These are phyloP conservation scores for Diadumene lineata DNA, from an alignment of 92 coral and sea anemone genomes.

Conservation along the genomic window DNA sequence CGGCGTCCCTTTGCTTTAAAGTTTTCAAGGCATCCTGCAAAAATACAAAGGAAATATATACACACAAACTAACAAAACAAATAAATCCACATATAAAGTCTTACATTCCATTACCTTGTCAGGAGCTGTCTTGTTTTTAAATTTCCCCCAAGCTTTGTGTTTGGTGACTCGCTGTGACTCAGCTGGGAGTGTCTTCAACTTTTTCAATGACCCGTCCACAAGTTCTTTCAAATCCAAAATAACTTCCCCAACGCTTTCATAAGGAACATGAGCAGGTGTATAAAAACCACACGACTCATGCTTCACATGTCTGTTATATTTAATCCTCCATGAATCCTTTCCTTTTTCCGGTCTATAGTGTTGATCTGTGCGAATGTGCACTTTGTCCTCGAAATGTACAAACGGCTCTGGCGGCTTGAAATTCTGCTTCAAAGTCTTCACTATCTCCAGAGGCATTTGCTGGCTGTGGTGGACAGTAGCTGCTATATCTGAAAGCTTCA, in stretches of 20 bases:
- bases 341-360: slow-evolving; percentile 72
- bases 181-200: slow-evolving; percentile 12
- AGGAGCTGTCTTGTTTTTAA: neutral
- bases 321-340: slow-evolving; percentile 69
- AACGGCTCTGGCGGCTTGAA: slow-evolving; percentile 34
- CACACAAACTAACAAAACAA: neutral
- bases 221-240: slow-evolving; percentile 75
- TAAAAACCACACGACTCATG: slow-evolving; percentile 82
- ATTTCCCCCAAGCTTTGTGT: slow-evolving; percentile 3
- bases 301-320: slow-evolving; percentile 63
- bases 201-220: slow-evolving; percentile 36
- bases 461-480: slow-evolving; percentile 47
- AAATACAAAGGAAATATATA: neutral
- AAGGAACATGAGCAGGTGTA: slow-evolving; percentile 85
- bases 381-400: slow-evolving; percentile 59
- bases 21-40: neutral
- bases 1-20: neutral
- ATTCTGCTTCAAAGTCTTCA: slow-evolving; percentile 61
- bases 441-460: slow-evolving; percentile 71
- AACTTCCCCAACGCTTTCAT: slow-evolving; percentile 76
- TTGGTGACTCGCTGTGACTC: neutral
- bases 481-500: slow-evolving; percentile 42
- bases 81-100: too few relatives aligned
- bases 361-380: slow-evolving; percentile 78
- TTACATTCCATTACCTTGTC: too few relatives aligned